phyloP scores from a whole-genome alignment of 1,140 invertebrate genomes.

The Liolophura sinensis region DNA sequence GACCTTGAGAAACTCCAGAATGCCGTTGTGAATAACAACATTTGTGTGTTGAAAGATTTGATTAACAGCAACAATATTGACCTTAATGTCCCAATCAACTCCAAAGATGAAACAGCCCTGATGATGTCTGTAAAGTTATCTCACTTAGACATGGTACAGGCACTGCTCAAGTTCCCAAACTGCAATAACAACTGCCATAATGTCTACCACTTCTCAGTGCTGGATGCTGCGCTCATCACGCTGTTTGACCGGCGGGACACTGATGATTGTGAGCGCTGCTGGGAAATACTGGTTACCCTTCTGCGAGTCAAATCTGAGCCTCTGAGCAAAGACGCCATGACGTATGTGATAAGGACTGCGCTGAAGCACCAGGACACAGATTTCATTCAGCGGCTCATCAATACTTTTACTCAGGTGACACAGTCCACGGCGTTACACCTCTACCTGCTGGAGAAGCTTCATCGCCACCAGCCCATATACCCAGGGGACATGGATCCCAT shows the following conservation, averaged over 20 bases:
- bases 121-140: conserved; percentile 34
- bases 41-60: no score
- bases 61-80: conserved; percentile 9
- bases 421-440: conserved; percentile 26
- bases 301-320: conserved; percentile 31
- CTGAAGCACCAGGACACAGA: conserved; percentile 27
- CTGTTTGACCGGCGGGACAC: conserved; percentile 33
- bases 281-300: conserved; percentile 34
- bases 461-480: conserved; percentile 37
- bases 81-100: conserved; percentile 32
- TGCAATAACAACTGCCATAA: conserved; percentile 33
- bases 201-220: conserved; percentile 30
- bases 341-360: conserved; percentile 38
- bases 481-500: conserved; percentile 21
- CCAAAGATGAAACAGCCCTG: conserved; percentile 31
- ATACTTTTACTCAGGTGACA: conserved; percentile 19
- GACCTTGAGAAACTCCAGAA: no score
- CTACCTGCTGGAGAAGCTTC: conserved; percentile 29
- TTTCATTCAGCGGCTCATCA: conserved; percentile 30
- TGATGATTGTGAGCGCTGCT: conserved; percentile 25
- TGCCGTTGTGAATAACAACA: no score
- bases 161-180: conserved; percentile 18
- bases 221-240: conserved; percentile 37
- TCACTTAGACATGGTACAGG: conserved; percentile 28
- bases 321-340: conserved; percentile 34